phyloP scores from a whole-genome alignment of 1,140 invertebrate genomes.

The Drosophila busckii region DNA sequence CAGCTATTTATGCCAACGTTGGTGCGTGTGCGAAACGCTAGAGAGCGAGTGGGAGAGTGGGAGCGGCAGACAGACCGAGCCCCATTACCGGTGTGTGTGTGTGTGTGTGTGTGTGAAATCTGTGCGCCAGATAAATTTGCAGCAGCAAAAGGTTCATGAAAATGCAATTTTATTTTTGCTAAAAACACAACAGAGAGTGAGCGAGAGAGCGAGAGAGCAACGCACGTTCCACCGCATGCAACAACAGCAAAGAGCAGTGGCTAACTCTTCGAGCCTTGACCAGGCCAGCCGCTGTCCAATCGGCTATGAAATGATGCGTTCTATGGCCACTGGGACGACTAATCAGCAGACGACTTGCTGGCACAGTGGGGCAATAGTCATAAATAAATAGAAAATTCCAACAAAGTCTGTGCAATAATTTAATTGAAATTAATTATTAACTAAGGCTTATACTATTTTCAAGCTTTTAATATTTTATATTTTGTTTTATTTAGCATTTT shows the following conservation, averaged over 20 bases:
- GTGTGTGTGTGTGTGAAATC: conserved; percentile 41
- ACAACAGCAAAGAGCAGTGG: background rate
- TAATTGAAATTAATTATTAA: too few relatives aligned
- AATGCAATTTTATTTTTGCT: conserved; percentile 78
- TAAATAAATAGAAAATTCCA: too few relatives aligned
- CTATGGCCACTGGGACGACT: conserved; percentile 47
- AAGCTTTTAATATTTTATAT: too few relatives aligned
- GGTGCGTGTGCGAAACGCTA: conserved; percentile 50
- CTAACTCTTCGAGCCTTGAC: conserved; percentile 36
- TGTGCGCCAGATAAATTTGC: conserved; percentile 72
- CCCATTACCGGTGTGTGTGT: too few relatives aligned
- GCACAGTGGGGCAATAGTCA: too few relatives aligned
- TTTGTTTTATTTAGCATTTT: too few relatives aligned
- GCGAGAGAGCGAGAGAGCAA: too few relatives aligned
- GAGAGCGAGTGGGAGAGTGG: background rate
- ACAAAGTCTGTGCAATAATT: too few relatives aligned
- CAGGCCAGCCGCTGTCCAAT: conserved; percentile 62
- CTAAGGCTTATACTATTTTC: too few relatives aligned
- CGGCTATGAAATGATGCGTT: conserved; percentile 68
- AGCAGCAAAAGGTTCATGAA: conserved; percentile 74
- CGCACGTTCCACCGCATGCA: conserved; percentile 44
- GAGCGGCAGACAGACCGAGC: too few relatives aligned
- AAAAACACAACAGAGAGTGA: too few relatives aligned
- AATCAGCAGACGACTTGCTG: conserved; percentile 58
- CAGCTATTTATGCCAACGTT: conserved; percentile 72